Conservation (phyloP, 2,797 vertebrate species). For the Scolopax rusticola region DNA sequence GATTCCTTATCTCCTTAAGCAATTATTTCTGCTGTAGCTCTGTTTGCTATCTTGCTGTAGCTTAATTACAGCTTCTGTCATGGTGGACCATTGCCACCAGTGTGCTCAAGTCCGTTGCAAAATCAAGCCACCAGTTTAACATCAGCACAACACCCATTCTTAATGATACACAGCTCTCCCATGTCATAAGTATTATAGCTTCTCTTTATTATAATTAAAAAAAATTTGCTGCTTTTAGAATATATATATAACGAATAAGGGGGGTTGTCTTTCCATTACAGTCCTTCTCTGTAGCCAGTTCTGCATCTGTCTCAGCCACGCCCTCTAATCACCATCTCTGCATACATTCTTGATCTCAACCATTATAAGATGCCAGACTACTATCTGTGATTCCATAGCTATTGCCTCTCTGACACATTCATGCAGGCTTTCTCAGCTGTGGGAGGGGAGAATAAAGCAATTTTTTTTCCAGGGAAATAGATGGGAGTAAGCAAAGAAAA, state of each 20-base stretch:
- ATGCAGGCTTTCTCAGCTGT: not conserved
- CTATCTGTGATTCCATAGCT: not conserved
- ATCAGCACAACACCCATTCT: not conserved
- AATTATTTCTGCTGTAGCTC: not conserved
- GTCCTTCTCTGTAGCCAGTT: not conserved
- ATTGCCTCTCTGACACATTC: not conserved
- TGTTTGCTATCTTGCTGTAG: not conserved
- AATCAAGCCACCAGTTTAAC: conserved; percentile 13
- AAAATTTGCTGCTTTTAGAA: rapidly evolving
- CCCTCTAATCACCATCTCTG: conserved; percentile 4
- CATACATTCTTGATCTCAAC: not conserved
- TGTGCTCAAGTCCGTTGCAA: not conserved
- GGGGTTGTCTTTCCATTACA: not conserved
- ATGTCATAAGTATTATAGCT: rapidly evolving
- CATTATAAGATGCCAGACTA: not conserved
- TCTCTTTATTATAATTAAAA: not conserved
- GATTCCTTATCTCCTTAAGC: not conserved
- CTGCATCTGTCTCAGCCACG: conserved; percentile 47
- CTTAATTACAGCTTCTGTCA: not conserved
- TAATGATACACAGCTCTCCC: rapidly evolving
- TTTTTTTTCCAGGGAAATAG: not conserved
- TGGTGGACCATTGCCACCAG: not conserved
- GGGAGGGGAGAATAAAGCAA: not conserved
- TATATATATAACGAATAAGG: rapidly evolving
- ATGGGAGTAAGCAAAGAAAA: conserved; percentile 12